phyloP scores from a whole-genome alignment of 2,113 vertebrate genomes.

The Hippolais icterina region DNA sequence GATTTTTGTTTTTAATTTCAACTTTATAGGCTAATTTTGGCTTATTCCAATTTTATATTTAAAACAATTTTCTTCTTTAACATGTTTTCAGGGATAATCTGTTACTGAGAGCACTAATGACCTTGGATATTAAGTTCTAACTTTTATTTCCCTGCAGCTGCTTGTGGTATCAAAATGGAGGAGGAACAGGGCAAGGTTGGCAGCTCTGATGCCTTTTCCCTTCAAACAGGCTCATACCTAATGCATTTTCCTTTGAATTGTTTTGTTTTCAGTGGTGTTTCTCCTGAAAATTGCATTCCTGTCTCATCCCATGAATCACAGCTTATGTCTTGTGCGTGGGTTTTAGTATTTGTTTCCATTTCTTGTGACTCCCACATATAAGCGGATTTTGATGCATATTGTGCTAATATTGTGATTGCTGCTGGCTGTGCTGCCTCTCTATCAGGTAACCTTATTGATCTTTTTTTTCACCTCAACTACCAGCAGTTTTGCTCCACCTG shows the following conservation, averaged over 20 bases:
- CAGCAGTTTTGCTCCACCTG: slow-evolving; percentile 25
- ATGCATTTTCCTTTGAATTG: slow-evolving; percentile 31
- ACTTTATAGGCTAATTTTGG: slow-evolving; percentile 36
- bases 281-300: slow-evolving; percentile 44
- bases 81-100: slow-evolving; percentile 11
- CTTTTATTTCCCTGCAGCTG: slow-evolving; percentile 28
- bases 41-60: slow-evolving; percentile 38
- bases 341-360: slow-evolving; percentile 40
- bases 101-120: slow-evolving; percentile 33
- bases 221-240: not conserved
- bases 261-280: slow-evolving; percentile 20
- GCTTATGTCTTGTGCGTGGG: slow-evolving; percentile 4
- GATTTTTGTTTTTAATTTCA: not conserved
- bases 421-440: not conserved
- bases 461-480: slow-evolving; percentile 28
- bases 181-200: not conserved
- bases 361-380: not conserved
- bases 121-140: slow-evolving; percentile 47
- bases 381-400: slow-evolving; percentile 26
- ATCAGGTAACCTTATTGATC: slow-evolving; percentile 51
- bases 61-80: slow-evolving; percentile 41
- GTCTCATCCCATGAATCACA: slow-evolving; percentile 50
- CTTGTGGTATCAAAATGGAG: slow-evolving; percentile 20
- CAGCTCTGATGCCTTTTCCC: not conserved
- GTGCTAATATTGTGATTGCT: slow-evolving; percentile 51